These are phyloP conservation scores for Tiaroga cobitis DNA, from an alignment of 2,797 vertebrate species.

Conservation along the genomic window DNA sequence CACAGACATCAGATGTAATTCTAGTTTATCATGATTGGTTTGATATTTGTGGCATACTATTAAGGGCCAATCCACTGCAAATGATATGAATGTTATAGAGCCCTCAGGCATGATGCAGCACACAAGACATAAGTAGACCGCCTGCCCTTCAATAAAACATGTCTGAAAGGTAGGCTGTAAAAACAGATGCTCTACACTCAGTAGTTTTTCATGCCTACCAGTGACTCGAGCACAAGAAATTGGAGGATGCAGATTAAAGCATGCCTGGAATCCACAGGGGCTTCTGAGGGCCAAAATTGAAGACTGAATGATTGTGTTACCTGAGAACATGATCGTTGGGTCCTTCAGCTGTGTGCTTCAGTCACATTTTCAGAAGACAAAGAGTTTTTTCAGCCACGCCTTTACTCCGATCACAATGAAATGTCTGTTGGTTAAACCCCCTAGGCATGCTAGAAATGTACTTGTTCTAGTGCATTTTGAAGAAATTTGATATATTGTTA, in stretches of 20 bases:
- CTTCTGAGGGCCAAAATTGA: background rate
- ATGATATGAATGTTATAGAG: background rate
- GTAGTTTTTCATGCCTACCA: conserved; percentile 14
- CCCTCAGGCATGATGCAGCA: conserved; percentile 15
- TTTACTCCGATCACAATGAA: background rate
- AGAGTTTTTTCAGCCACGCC: background rate
- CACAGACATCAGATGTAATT: conserved; percentile 52
- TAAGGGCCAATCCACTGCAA: conserved; percentile 46
- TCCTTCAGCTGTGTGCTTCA: background rate
- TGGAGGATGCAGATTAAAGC: background rate
- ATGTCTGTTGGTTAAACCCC: background rate
- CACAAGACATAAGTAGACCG: conserved; percentile 1
- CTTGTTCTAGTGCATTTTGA: background rate
- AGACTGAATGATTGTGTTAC: conserved; percentile 16
- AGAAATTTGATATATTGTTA: background rate
- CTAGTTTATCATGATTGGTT: conserved; percentile 56
- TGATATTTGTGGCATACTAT: conserved; percentile 66
- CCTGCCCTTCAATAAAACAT: conserved; percentile 32
- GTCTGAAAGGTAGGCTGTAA: conserved; percentile 7
- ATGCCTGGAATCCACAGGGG: background rate
- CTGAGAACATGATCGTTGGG: conserved; percentile 7
- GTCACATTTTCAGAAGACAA: conserved; percentile 1
- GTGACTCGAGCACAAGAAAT: background rate
- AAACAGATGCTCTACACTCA: conserved; percentile 30
- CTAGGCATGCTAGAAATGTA: background rate